Evolutionary conservation across 2,888 invertebrate species (phyloP), one percentile per base, ranked within the genome.

Genomic region (Saturnia japonica): DNA sequence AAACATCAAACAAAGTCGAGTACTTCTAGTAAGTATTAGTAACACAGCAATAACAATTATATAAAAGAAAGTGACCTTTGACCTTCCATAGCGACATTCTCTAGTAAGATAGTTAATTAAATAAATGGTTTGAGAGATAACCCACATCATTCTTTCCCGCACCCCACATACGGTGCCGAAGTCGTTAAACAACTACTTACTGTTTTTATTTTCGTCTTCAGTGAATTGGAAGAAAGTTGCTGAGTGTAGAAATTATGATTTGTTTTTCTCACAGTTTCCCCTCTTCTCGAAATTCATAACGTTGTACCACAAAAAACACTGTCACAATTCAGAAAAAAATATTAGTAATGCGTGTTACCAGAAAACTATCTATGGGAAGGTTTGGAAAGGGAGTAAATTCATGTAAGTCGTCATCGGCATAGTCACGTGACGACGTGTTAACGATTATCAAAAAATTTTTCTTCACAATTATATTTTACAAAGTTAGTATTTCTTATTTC

Each of bases 31-130:
- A 25, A 25, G 14, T 9, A 25, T 25, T 28, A 25, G 9, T 57
- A 57, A 8, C 57, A 57, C 9, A 25, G 25, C 25, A 14, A 57
- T 28, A 57, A 28, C 57, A 14, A 57, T 57, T 25, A 25, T 57
- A 57, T 12, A 4, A 34, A 62, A 75, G 76, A 75, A 79, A 77
- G 77, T 78, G 75, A 75, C 72, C 69, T 67, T 73, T 76, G 76
- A 79, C 80, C 79, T 79, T 75, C 74, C 71, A 73, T 71, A 54
- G 34, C 69, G 73, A 78, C 78, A 78, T 80, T 80, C 76, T 78
- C 74, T 73, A 76, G 78, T 47, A 77, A 84, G 85, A 85, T 85
- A 85, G 87, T 86, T 88, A 87, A 87, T 88, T 88, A 88, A 83
- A 87, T 87, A 87, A 86, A 88, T 88, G 84, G 82, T 74, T 78